A percentile compares a stretch with the other conserved stretches of the same genome.
Conservation (phyloP, 2,113 vertebrate species). For the Pseudopipra pipra region DNA sequence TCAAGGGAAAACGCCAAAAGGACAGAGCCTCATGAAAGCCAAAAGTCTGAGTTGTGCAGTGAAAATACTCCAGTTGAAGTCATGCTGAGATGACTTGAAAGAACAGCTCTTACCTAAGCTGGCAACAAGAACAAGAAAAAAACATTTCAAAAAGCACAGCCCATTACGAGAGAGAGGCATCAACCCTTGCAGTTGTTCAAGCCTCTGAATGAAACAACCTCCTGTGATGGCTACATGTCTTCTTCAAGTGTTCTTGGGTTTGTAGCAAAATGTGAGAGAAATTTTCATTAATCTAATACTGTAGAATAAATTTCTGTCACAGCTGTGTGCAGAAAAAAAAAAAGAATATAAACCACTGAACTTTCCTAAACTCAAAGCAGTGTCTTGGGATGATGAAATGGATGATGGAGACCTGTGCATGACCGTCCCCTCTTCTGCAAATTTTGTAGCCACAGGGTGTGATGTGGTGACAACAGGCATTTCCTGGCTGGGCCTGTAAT, state of each 20-base stretch:
- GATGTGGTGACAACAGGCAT: constrained; percentile 4
- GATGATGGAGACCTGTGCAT: background rate
- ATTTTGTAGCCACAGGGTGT: background rate
- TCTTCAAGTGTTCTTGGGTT: background rate
- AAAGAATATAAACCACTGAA: background rate
- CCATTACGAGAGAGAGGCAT: background rate
- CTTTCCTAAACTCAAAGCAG: background rate
- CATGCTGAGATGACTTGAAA: background rate
- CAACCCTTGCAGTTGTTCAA: background rate
- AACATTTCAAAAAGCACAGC: background rate
- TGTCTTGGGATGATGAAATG: background rate
- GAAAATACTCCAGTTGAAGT: background rate
- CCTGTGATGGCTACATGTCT: background rate
- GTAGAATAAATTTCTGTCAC: background rate
- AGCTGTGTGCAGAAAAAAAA: background rate
- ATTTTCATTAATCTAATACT: background rate
- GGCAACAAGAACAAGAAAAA: background rate
- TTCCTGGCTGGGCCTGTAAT: background rate
- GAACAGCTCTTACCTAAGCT: background rate
- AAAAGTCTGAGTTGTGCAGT: background rate
- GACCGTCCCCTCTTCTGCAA: background rate
- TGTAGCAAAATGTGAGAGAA: background rate
- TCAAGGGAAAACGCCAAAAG: background rate
- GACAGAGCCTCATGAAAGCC: background rate
- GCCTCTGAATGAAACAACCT: background rate